Evolutionary conservation across 2,888 invertebrate genomes (phyloP), one percentile per base, ranked within the genome.

Genomic region (Netelia virgata): DNA sequence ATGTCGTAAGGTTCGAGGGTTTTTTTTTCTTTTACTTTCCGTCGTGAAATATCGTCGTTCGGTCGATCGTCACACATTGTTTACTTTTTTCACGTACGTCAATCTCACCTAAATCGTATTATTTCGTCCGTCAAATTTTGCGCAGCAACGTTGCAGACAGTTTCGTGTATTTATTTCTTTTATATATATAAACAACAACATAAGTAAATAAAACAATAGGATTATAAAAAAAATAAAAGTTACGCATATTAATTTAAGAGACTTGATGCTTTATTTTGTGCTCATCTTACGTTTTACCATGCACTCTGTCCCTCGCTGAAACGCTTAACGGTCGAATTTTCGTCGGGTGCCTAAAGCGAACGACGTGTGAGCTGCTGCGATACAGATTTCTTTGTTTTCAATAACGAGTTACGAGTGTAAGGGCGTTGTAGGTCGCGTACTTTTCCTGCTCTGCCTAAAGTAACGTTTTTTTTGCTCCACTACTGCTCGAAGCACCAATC

Each of bases 211-310:
- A 36, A 36, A 5, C 36, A 36, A 36, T 6, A 5, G 36, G 36
- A 36, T 36, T 36, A 36, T 8, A 36, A 36, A 36, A 23, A 16
- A 10, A 43, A 47, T 28, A 47, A 69, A 50, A 59, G 59, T 77
- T 66, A 66, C 57, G 57, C 66, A 11, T 43, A 57, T 28, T 36
- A 76, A 6, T 75, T 57, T 36, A 20, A 55, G 57, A 47, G 3
- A 3, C 36, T 64, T 20, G 66, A 23, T 68, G 66, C 14, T 76
- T 76, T 20, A 76, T 59, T 66, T 55, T 66, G 75, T 55, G 66
- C 41, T 53, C 57, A n/a, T 57, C 55, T 76, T 76, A 76, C 47
- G 47, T 76, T 41, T 57, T 76, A 76, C 43, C 76, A 76, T 76
- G 76, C 76, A 68, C 6, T 57, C 20, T 66, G 41, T 76, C 20